Evolutionary conservation across 2,888 invertebrate species (phyloP).

Genomic region (Chrysotoxum bicinctum): DNA sequence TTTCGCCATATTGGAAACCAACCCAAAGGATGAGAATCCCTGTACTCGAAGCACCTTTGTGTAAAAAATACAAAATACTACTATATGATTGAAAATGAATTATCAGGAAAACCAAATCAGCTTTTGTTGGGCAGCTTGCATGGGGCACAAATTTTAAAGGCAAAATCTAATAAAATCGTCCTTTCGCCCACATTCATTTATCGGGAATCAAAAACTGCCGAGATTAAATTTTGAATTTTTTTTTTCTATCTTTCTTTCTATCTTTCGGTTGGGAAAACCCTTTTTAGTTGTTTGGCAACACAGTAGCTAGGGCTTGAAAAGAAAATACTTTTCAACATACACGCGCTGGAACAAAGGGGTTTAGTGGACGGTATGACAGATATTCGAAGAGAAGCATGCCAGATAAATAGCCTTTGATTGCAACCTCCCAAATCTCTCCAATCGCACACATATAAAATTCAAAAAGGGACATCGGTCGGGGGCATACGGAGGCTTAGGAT

Average conservation of each 20-base stretch:
- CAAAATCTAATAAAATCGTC: neutral
- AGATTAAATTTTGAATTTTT: conserved; percentile 62
- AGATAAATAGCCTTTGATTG: conserved; percentile 56
- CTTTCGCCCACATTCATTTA: conserved; percentile 6
- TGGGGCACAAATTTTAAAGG: neutral
- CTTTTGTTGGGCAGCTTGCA: conserved; percentile 27
- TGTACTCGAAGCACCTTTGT: neutral
- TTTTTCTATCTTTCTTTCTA: conserved; percentile 2
- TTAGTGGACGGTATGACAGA: conserved; percentile 29
- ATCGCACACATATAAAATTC: conserved; percentile 11
- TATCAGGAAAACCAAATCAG: conserved; percentile 48
- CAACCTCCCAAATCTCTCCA: conserved; percentile 21
- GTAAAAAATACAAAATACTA: conserved; percentile 4
- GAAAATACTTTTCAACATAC: conserved; percentile 54
- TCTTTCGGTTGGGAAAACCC: neutral
- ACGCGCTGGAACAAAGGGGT: conserved; percentile 60
- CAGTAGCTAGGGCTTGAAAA: neutral
- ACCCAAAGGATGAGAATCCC: neutral
- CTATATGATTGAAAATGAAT: conserved; percentile 57
- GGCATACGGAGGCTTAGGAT: conserved; percentile 17
- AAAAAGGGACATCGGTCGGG: conserved; percentile 5
- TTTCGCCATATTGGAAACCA: neutral
- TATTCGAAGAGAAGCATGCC: neutral
- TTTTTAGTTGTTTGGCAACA: neutral
- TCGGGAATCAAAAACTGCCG: conserved; percentile 53